These are phyloP conservation scores for Eurystomus glaucurus DNA, from an alignment of 2,797 vertebrate genomes.

Conservation along the genomic window DNA sequence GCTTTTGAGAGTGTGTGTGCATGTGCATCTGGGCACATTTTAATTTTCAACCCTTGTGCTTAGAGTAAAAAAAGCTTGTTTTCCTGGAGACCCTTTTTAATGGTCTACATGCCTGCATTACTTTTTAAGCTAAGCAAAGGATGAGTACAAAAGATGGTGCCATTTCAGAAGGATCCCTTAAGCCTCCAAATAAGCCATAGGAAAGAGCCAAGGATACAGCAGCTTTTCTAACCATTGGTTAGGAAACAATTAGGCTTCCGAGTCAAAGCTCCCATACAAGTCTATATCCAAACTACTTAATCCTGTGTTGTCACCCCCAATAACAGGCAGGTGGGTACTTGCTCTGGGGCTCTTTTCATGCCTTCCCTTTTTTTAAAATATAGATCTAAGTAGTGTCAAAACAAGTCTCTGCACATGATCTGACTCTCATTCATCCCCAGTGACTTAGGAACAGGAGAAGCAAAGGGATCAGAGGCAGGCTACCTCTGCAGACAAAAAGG, in stretches of 20 bases:
- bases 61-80: constrained; percentile 36
- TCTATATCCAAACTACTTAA: constrained; percentile 75
- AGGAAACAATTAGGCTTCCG: constrained; percentile 70
- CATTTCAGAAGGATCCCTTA: constrained; percentile 72
- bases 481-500: constrained; percentile 9
- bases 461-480: neutral
- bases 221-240: constrained; percentile 77
- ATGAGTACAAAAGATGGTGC: constrained; percentile 67
- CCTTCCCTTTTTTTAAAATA: neutral
- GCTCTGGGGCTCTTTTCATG: constrained; percentile 45
- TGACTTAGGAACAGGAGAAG: constrained; percentile 6
- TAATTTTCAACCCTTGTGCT: constrained; percentile 52
- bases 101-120: constrained; percentile 61
- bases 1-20: constrained; percentile 4
- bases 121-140: constrained; percentile 61
- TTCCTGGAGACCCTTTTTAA: constrained; percentile 47
- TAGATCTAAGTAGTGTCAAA: constrained; percentile 44
- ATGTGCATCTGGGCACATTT: constrained; percentile 23
- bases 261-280: constrained; percentile 68
- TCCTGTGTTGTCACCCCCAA: constrained; percentile 70
- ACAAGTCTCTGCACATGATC: constrained; percentile 1
- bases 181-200: constrained; percentile 72
- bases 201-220: constrained; percentile 69
- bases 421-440: constrained; percentile 5
- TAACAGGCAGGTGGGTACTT: constrained; percentile 75